Evolutionary conservation across 2,888 invertebrate genomes (phyloP).

Genomic region (Pristionchus entomophagus): DNA sequence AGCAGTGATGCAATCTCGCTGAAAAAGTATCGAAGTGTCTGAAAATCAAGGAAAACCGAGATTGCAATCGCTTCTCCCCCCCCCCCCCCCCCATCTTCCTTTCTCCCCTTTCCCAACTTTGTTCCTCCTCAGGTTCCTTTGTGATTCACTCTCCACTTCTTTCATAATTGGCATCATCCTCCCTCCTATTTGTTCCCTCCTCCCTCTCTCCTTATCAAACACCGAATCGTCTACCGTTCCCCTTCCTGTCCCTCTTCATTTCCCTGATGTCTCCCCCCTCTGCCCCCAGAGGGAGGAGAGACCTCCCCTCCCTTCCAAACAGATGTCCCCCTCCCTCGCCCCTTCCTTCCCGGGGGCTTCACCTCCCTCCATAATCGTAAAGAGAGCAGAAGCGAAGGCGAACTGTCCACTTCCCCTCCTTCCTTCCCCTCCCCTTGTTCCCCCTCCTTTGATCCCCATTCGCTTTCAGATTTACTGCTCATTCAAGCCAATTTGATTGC

Average conservation of each 20-base stretch:
- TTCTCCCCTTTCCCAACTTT: background rate
- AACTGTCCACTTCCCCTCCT: background rate
- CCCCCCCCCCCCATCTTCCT: no score
- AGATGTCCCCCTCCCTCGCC: slow-evolving; percentile 23
- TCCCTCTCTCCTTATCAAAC: slow-evolving; percentile 12
- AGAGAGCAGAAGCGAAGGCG: background rate
- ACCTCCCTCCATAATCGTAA: slow-evolving; percentile 28
- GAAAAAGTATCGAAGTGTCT: no score
- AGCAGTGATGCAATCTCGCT: no score
- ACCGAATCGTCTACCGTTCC: slow-evolving; percentile 23
- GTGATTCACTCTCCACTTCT: slow-evolving; percentile 34
- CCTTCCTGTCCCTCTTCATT: background rate
- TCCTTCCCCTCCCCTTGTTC: background rate
- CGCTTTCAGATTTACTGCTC: background rate
- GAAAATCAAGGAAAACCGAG: no score
- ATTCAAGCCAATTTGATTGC: slow-evolving; percentile 8
- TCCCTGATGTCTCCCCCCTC: background rate
- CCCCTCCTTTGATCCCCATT: background rate
- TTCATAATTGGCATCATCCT: slow-evolving; percentile 19
- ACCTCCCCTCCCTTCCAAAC: slow-evolving; percentile 4
- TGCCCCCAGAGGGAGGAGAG: background rate
- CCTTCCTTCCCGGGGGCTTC: background rate
- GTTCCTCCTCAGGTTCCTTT: background rate
- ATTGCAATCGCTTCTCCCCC: no score
- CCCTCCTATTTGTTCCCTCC: background rate